These are phyloP conservation scores for Vanessa tameamea DNA, from an alignment of 1,140 invertebrate genomes.

Conservation along the genomic window DNA sequence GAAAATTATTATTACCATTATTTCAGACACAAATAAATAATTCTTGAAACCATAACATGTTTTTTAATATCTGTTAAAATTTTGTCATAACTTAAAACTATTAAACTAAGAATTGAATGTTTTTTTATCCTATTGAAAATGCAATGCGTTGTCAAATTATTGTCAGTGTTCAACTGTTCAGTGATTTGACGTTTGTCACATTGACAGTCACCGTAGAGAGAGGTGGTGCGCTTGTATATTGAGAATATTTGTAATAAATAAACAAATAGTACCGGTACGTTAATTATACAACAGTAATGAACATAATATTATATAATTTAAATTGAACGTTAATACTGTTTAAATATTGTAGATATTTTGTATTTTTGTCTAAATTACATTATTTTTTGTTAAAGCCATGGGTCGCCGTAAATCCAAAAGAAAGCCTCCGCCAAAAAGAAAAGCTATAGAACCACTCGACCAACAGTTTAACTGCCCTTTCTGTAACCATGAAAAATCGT, in stretches of 20 bases:
- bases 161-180: background rate
- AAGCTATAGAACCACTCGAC: constrained; percentile 96
- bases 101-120: no score
- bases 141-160: background rate
- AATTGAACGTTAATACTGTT: no score
- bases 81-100: no score
- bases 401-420: constrained; percentile 98
- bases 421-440: constrained; percentile 97
- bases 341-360: no score
- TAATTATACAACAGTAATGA: background rate
- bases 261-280: constrained; percentile 26
- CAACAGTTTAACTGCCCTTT: constrained; percentile 99
- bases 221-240: constrained; percentile 13
- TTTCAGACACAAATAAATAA: no score
- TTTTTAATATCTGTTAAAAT: no score
- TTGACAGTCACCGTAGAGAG: constrained; percentile 8
- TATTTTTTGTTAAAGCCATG: constrained; percentile 81
- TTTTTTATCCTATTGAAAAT: no score
- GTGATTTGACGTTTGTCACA: background rate
- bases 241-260: constrained; percentile 19
- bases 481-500: constrained; percentile 99
- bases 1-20: no score
- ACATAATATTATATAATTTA: no score
- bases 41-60: no score
- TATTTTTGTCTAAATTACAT: background rate